phyloP scores from a whole-genome alignment of 23 tunicate genomes.

The Trididemnum clinides region DNA sequence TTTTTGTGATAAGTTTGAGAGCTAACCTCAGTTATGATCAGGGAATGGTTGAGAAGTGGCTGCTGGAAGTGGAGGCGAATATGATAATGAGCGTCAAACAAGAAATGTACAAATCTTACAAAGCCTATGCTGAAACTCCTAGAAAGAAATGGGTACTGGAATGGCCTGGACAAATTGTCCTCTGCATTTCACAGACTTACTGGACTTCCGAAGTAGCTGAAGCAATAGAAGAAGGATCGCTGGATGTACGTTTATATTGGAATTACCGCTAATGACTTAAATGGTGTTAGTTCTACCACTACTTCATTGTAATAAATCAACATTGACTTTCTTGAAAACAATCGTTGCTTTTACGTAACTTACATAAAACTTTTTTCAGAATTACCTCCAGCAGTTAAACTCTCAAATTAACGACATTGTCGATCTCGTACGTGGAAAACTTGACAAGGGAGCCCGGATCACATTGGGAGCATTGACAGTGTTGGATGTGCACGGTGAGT shows the following conservation, averaged over 20 bases:
- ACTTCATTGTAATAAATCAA: too few species aligned
- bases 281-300: too few species aligned
- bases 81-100: conserved; percentile 84
- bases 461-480: conserved; percentile 89
- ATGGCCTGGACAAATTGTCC: conserved; percentile 92
- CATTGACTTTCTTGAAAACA: too few species aligned
- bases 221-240: conserved; percentile 79
- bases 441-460: conserved; percentile 80
- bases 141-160: conserved; percentile 89
- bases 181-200: conserved; percentile 86
- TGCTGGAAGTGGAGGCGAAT: conserved; percentile 82
- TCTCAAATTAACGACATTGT: conserved; percentile 94
- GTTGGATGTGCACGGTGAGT: conserved; percentile 91
- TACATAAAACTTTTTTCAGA: too few species aligned
- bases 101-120: conserved; percentile 66
- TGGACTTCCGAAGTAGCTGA: conserved; percentile 96
- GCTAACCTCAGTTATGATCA: conserved; percentile 5
- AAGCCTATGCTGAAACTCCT: conserved; percentile 62
- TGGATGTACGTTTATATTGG: conserved; percentile 40
- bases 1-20: too few species aligned
- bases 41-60: conserved; percentile 99
- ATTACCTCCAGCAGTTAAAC: conserved; percentile 75
- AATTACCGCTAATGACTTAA: too few species aligned
- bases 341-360: too few species aligned
- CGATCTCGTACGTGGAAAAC: conserved; percentile 88